phyloP scores from a whole-genome alignment of 2,113 vertebrate species.

The Oriolus oriolus region DNA sequence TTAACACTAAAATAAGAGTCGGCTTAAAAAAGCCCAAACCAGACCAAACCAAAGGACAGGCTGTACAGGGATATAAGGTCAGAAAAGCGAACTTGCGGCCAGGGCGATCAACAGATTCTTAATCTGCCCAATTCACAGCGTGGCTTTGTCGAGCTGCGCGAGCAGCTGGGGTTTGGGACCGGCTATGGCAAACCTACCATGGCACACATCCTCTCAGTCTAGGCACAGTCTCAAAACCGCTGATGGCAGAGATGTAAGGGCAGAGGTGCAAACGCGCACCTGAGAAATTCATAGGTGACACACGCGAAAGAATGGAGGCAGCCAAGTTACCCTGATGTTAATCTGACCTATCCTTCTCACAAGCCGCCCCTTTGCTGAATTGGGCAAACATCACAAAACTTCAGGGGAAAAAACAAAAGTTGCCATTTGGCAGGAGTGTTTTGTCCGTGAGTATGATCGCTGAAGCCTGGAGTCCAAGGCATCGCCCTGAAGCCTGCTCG shows the following conservation, averaged over 20 bases:
- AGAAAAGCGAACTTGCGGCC: constrained; percentile 18
- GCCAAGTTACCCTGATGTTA: not conserved
- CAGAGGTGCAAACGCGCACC: not conserved
- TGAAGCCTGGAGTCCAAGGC: not conserved
- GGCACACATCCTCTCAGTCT: not conserved
- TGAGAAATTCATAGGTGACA: not conserved
- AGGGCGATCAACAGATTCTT: constrained; percentile 1
- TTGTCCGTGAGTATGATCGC: not conserved
- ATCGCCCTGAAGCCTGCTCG: not conserved
- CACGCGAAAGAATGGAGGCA: not conserved
- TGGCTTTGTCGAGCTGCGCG: not conserved
- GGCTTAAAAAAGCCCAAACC: not conserved
- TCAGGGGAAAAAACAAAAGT: not conserved
- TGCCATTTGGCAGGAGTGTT: not conserved
- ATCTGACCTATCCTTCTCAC: not conserved
- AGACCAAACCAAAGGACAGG: not conserved
- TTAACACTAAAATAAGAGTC: constrained; percentile 26
- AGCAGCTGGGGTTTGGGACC: not conserved
- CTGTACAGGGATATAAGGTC: not conserved
- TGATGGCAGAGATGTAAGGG: not conserved
- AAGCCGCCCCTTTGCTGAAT: not conserved
- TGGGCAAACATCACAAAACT: not conserved
- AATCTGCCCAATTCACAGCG: not conserved
- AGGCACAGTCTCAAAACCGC: not conserved
- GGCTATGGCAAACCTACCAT: not conserved